Evolutionary conservation across 2,797 vertebrate species (phyloP), one percentile per base, ranked within the genome.

Genomic region (Crocodylus rhombifer): DNA sequence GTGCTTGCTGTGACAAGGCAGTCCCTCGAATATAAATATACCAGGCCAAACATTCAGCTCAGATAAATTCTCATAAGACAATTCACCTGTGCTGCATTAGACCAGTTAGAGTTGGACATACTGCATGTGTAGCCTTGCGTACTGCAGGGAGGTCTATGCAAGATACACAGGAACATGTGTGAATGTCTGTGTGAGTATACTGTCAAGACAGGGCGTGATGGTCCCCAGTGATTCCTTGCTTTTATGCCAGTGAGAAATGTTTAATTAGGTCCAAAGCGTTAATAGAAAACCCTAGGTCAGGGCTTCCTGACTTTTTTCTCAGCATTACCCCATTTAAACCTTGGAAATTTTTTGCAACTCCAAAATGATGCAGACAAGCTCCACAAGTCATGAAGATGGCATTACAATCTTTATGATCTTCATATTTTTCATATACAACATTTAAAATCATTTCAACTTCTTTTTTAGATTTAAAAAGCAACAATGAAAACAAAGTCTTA

Each of bases 171-270:
- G 51, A 36, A 61, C 13, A 10, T 88, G 20, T 20, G 80, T 51
- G 26, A 64, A 55, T 11, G 0, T 1, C 1, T 0, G 15, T 21
- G 21, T 28, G 56, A 20, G 2, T 33, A 2, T 30, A 73, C 67
- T 78, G 4, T 90, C 69, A 88, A 73, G 76, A 56, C 17, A 75
- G 12, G 58, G 8, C 10, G 11, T 86, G 28, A 75, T 90, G 74
- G 80, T 69, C 62, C 77, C 71, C 69, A 25, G 23, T 56, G 9
- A 84, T 79, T 86, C 0, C 0, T 1, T 78, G 8, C 3, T 21
- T 73, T 86, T 86, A 76, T 67, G n/a, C 30, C 81, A 82, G 69
- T 1, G 2, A 15, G 80, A 77, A 67, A 28, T 56, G 12, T 58
- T 67, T 67, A 88, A 86, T 56, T 61, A 86, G 11, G 5, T 67